Evolutionary conservation across 1,140 invertebrate species (phyloP).

Genomic region (Metaphire vulgaris): DNA sequence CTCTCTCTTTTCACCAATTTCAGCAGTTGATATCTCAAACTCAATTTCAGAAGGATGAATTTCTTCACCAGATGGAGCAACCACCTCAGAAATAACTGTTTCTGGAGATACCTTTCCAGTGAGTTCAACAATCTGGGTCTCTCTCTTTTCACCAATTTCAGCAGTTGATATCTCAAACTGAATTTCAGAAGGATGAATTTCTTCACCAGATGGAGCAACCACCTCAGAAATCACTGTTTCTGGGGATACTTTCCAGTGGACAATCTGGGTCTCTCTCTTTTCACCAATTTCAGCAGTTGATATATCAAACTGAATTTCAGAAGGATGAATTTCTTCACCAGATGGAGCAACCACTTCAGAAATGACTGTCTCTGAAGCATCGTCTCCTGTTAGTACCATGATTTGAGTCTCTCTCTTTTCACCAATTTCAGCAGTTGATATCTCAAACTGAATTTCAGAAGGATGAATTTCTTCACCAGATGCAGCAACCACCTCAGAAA

Average conservation of each 20-base stretch:
- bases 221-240: background rate
- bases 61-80: background rate
- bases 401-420: conserved; percentile 15
- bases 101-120: background rate
- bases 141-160: conserved; percentile 1
- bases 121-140: background rate
- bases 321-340: conserved; percentile 12
- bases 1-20: background rate
- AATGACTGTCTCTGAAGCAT: background rate
- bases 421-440: conserved; percentile 11
- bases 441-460: conserved; percentile 11
- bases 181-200: background rate
- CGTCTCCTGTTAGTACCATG: conserved; percentile 14
- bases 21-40: background rate
- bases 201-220: conserved; percentile 22
- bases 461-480: conserved; percentile 5
- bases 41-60: background rate
- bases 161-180: conserved; percentile 17
- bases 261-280: background rate
- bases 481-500: background rate
- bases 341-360: background rate
- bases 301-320: conserved; percentile 12
- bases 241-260: background rate
- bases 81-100: background rate
- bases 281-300: background rate